Evolutionary conservation across 1,140 invertebrate genomes (phyloP), one percentile per base, ranked within the genome.

Genomic region (Bombus confusus): DNA sequence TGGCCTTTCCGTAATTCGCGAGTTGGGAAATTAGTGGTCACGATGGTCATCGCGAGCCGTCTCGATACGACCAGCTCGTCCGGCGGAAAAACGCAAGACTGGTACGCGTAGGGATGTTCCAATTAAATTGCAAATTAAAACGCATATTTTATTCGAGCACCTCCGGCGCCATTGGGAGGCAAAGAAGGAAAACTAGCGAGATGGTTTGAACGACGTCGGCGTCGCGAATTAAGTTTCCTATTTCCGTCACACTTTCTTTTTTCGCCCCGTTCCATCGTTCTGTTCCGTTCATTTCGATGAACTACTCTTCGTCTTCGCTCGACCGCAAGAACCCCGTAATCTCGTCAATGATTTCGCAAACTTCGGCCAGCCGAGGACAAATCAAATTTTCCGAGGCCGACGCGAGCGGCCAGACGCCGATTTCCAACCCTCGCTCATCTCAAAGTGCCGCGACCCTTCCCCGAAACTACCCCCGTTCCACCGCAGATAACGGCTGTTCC

Each of bases 121-220:
- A 91, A 91, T 91, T 91, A 91, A 91, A 91, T 90, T 91, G 90
- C 90, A 91, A 91, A 91, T 91, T 91, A 88, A 90, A 91, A 83
- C 89, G 90, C 90, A 91, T 91, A 91, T 91, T 91, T 91, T 91
- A 91, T 86, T 87, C 87, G 84, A 89, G 43, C 74, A 79, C 69
- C 81, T 62, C 41, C 77, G 71, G 66, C 64, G 39, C 83, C 76
- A 68, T 59, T 43, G 86, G 88, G 80, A 80, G 41, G 64, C 83
- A 22, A n/a, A 12, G n/a, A 39, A 80, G 22, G 79, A 75, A n/a
- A 72, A 62, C 34, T 41, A 31, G 41, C 47, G 43, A 39, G 75
- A 72, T 59, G 78, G 18, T 37, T 8, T 34, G 75, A 78, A 66
- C 79, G 41, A 43, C 39, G 28, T 47, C 59, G 64, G 57, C 41